Base-by-base conservation (phyloP, 2,113 vertebrate species). In the Vicugna pacos region DNA sequence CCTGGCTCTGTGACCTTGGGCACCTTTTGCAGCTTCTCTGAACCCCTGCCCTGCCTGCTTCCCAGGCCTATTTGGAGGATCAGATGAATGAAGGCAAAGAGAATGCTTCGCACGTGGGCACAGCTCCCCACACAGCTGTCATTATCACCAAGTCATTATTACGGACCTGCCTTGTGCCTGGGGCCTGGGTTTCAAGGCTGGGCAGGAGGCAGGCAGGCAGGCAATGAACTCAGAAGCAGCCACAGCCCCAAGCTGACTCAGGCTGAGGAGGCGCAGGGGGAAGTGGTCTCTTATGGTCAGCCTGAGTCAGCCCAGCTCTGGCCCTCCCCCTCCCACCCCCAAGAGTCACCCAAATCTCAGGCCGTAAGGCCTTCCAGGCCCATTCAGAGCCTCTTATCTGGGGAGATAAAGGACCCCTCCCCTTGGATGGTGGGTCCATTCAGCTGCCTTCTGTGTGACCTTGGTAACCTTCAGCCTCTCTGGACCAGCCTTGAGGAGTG, bases 161-260 rank as follows among this genome's bases (percentile, higher is more conserved):
- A 82, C 0, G 4, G 93, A 75, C 93, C 76, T 95, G 70, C 85
- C 82, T 91, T 64, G 69, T 60, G 95, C 96, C 89, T 0, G 19
- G 69, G 89, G 95, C 91, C 64, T 75, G 64, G 86, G 28, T 88
- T 95, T 64, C 93, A 86, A 97, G 95, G 94, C 75, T 92, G 89
- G 50, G 92, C 17, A 32, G 73, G 67, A 3, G n/a, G 64, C 26
- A 2, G 64, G 60, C 69, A 56, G 80, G 60, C 79, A 16, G 89
- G 62, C 2, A 0, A 62, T 97, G 94, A 93, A 95, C 97, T 96
- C 97, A 97, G 94, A 92, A n/a, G 84, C 91, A 38, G 67, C 81
- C 54, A 1, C 84, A 91, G 84, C 60, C 93, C 89, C 73, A 88
- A 93, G 77, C 70, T 96, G 96, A 97, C 96, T 97, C 89, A 97